Base-by-base conservation (phyloP, 2,888 invertebrate genomes). In the Shargacucullia verbasci region DNA sequence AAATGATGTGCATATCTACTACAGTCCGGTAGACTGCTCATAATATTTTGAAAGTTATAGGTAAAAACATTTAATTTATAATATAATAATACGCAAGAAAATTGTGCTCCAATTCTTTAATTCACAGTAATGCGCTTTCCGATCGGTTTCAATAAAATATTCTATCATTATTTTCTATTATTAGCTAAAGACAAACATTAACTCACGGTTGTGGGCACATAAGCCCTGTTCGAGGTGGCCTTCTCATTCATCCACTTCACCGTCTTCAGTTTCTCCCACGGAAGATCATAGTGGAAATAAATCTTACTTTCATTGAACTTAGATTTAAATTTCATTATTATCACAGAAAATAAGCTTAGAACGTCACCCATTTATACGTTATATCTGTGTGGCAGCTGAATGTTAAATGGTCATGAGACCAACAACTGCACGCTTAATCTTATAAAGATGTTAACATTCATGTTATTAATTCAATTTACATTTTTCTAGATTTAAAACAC, bases 161-260 rank as follows among this genome's bases (percentile, higher is more conserved):
- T 45, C 53, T 48, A 31, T 7, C 29, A 46, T 46, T 13, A 46
- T 44, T 63, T 48, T n/a, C 45, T 66, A 41, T 46, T 34, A 3
- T 47, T 55, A 65, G 40, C 14, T 12, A 53, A 56, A 54, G 29
- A 10, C 34, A 50, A 25, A 43, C 35, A 53, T 40, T 53, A 13
- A 82, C 89, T 89, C 74, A 95, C 95, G 83, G 92, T 92, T 20
- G 99, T 98, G 40, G 99, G 98, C 74, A 96, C 95, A 88, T 99
- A 99, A 1, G 98, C 98, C 87, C 96, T 95, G 82, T 96, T 96
- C 31, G 96, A 94, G 57, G 95, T 94, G 45, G 97, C 97, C 82
- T 95, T 95, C 77, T 95, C 94, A 91, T 98, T 98, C 95, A 96
- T 97, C 97, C 97, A 97, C 91, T 96, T 95, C 53, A 96, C 94